Conservation (phyloP, 2,113 vertebrate genomes). For the Cnemophilus loriae region DNA sequence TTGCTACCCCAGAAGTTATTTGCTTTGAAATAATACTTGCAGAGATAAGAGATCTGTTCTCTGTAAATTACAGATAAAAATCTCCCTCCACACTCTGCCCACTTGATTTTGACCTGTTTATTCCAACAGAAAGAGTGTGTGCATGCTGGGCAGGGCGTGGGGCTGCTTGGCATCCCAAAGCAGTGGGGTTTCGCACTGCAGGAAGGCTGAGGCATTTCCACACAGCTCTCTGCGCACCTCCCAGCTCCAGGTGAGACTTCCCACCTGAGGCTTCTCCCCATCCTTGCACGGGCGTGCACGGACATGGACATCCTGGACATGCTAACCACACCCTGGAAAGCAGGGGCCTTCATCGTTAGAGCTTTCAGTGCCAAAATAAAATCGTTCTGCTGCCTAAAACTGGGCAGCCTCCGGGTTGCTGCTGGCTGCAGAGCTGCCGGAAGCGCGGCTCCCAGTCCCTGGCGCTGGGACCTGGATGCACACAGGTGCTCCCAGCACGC, state of each 20-base stretch:
- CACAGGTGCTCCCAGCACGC: no score
- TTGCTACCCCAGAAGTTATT: background rate
- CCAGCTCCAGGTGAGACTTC: background rate
- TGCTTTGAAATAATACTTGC: background rate
- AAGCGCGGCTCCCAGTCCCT: background rate
- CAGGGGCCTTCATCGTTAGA: fast-evolving
- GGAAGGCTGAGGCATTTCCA: background rate
- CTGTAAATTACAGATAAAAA: background rate
- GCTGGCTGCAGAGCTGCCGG: background rate
- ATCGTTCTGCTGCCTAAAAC: background rate
- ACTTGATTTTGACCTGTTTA: background rate
- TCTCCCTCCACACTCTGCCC: background rate
- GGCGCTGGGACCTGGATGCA: background rate
- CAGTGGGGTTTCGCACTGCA: fast-evolving
- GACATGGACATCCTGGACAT: no score
- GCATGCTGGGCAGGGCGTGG: background rate
- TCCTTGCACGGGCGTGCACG: background rate
- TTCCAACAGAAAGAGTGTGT: background rate
- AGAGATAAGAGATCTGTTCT: background rate
- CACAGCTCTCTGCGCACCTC: background rate
- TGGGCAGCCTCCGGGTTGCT: background rate
- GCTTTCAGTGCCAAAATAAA: background rate
- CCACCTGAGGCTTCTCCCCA: background rate
- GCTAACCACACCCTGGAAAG: background rate
- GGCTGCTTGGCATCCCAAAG: background rate